phyloP scores from a whole-genome alignment of 2,113 vertebrate genomes.

The Daboia siamensis region DNA sequence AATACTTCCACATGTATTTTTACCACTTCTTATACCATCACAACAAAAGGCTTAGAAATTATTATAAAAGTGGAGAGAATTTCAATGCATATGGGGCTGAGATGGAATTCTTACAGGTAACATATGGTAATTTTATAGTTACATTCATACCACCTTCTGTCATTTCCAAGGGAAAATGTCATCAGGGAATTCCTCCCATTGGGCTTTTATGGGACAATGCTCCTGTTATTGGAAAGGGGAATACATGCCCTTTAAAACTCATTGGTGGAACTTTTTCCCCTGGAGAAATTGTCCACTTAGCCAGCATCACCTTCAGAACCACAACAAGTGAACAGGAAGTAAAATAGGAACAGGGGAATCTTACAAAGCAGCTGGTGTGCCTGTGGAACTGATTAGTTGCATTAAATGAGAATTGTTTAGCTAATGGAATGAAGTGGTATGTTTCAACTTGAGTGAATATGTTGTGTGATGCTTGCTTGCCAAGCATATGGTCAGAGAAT shows the following conservation, averaged over 20 bases:
- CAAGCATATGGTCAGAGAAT: background rate
- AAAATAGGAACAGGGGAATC: background rate
- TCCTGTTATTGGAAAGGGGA: background rate
- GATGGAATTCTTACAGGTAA: background rate
- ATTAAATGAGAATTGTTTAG: background rate
- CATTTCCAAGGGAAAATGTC: background rate
- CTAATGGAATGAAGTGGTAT: background rate
- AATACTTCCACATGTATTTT: background rate
- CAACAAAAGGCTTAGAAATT: background rate
- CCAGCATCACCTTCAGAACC: background rate
- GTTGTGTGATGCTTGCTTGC: background rate
- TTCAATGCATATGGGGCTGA: background rate
- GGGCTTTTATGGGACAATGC: background rate
- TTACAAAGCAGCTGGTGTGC: background rate
- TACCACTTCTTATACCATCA: background rate
- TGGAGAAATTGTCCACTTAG: background rate
- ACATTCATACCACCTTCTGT: background rate
- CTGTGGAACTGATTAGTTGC: background rate
- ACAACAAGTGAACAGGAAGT: background rate
- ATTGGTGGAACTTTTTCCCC: background rate
- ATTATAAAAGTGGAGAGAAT: background rate
- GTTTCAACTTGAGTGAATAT: background rate
- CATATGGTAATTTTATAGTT: background rate
- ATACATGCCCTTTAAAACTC: background rate
- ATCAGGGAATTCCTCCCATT: background rate